A percentile compares a stretch with the other conserved stretches of the same genome.
Conservation (phyloP, 2,797 vertebrate genomes). For the Acanthurus tractus region DNA sequence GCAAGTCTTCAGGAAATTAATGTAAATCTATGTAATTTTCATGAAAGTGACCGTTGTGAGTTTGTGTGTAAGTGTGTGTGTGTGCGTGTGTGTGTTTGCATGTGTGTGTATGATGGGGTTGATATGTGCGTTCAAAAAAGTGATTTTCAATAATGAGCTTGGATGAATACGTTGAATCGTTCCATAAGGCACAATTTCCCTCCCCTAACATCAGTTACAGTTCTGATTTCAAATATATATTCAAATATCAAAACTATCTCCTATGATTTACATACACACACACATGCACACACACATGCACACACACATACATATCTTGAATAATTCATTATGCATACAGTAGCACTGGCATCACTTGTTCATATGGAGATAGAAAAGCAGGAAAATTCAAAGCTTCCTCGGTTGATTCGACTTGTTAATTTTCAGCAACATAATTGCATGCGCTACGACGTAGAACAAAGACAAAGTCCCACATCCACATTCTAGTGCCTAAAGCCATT, state of each 20-base stretch:
- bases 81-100: conserved; percentile 5
- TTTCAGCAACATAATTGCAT: conserved; percentile 57
- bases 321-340: conserved; percentile 80
- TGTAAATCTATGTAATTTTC: no score
- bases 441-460: conserved; percentile 50
- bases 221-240: no score
- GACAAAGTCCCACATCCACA: conserved; percentile 37
- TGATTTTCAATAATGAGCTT: conserved; percentile 62
- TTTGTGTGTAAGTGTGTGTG: conserved; percentile 13
- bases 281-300: neutral
- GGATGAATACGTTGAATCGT: conserved; percentile 54
- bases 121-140: conserved; percentile 16
- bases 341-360: conserved; percentile 55
- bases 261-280: conserved; percentile 64
- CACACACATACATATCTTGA: conserved; percentile 57
- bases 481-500: conserved; percentile 17
- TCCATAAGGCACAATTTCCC: conserved; percentile 58
- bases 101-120: neutral
- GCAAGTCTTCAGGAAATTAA: no score
- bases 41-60: neutral
- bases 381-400: conserved; percentile 58
- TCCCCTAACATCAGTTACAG: conserved; percentile 70
- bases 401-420: conserved; percentile 63
- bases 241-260: conserved; percentile 74
- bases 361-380: conserved; percentile 59